Conservation (phyloP, 2,113 vertebrate species). For the Typhlomys cinereus region DNA sequence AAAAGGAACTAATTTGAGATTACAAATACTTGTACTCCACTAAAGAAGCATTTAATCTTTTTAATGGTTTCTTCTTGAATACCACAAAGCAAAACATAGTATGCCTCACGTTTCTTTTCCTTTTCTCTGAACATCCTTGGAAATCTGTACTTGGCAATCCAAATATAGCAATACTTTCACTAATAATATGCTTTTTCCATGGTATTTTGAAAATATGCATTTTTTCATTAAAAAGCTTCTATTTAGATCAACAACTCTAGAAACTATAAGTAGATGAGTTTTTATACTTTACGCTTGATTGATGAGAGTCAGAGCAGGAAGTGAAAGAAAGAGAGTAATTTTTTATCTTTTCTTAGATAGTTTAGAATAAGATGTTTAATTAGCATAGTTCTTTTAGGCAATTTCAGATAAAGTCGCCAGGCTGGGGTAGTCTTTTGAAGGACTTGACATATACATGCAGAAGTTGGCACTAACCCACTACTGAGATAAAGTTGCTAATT, state of each 20-base stretch:
- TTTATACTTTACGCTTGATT: too few species aligned
- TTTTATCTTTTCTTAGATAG: too few species aligned
- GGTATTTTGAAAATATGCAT: neutral
- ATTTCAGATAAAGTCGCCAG: too few species aligned
- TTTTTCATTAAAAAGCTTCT: neutral
- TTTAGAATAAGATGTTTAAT: too few species aligned
- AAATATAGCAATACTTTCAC: neutral
- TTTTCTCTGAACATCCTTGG: too few species aligned
- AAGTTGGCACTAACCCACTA: too few species aligned
- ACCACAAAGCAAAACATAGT: neutral
- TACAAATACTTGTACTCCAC: neutral
- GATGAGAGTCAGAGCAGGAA: too few species aligned
- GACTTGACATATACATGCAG: too few species aligned
- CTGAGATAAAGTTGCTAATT: too few species aligned
- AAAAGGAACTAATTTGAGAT: neutral
- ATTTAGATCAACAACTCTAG: neutral
- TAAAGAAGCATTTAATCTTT: neutral
- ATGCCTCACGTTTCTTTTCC: neutral
- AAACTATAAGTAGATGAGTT: neutral
- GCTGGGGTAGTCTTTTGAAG: too few species aligned
- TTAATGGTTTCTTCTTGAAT: neutral
- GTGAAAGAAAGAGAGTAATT: too few species aligned
- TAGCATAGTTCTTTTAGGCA: too few species aligned
- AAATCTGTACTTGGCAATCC: neutral
- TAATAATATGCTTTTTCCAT: neutral